These are phyloP conservation scores for Echinops telfairi DNA, from an alignment of 2,113 vertebrate genomes.

Conservation along the genomic window DNA sequence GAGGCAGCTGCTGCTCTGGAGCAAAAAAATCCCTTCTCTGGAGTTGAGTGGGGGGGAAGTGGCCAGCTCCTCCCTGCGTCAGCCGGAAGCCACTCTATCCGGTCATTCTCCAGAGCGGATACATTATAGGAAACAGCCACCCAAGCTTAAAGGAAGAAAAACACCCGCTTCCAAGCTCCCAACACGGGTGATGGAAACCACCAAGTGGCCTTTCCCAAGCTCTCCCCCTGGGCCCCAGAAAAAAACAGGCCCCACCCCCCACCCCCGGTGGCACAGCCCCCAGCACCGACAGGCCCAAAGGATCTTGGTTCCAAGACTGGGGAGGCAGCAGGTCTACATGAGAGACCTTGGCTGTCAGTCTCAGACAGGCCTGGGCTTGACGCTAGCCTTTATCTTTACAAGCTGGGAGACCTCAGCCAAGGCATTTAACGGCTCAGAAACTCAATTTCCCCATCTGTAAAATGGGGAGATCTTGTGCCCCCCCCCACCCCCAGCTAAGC, in stretches of 20 bases:
- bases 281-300: neutral
- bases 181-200: conserved; percentile 8
- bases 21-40: conserved; percentile 26
- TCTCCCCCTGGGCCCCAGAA: neutral
- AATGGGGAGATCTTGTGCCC: neutral
- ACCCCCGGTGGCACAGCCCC: neutral
- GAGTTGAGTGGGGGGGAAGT: conserved; percentile 15
- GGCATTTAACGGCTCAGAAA: neutral
- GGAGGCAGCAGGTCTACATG: neutral
- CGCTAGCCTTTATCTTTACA: neutral
- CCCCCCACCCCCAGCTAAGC: no score
- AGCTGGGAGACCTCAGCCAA: neutral
- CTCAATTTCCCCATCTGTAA: conserved; percentile 35
- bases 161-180: conserved; percentile 73
- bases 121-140: conserved; percentile 67
- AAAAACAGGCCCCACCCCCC: neutral
- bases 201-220: neutral
- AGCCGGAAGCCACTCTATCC: conserved; percentile 77
- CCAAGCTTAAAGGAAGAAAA: conserved; percentile 69
- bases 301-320: neutral
- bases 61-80: conserved; percentile 37
- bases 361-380: neutral
- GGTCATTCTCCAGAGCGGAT: conserved; percentile 79
- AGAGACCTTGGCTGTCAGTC: neutral
- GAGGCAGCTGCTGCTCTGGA: neutral